Evolutionary conservation across 2,797 vertebrate species (phyloP).

Genomic region (Molossus molossus): DNA sequence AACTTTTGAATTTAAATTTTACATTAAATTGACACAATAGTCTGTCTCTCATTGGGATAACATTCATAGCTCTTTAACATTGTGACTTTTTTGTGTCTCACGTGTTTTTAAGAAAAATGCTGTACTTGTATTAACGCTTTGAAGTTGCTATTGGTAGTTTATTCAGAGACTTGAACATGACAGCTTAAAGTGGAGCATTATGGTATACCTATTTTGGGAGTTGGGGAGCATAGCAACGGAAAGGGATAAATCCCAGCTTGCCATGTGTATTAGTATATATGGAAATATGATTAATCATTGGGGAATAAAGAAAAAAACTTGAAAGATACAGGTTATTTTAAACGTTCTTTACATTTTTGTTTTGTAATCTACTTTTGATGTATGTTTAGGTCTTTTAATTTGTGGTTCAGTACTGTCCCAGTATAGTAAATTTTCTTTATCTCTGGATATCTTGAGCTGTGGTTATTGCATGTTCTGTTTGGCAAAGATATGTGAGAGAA

Average conservation of each 20-base stretch:
- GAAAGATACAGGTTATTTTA: constrained; percentile 23
- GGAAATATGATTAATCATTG: constrained; percentile 57
- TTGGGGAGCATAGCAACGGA: constrained; percentile 51
- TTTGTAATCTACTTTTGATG: constrained; percentile 58
- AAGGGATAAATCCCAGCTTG: constrained; percentile 26
- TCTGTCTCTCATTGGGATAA: background rate
- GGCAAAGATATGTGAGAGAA: constrained; percentile 54
- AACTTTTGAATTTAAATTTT: constrained; percentile 71
- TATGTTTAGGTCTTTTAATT: constrained; percentile 49
- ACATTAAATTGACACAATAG: constrained; percentile 17
- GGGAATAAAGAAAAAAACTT: constrained; percentile 52
- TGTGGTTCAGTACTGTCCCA: constrained; percentile 19
- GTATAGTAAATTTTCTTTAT: constrained; percentile 58
- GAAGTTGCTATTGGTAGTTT: background rate
- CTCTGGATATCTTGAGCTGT: background rate
- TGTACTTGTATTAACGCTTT: constrained; percentile 27
- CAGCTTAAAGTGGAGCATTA: constrained; percentile 32
- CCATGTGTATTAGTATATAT: background rate
- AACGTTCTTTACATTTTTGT: constrained; percentile 57
- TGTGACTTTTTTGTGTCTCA: constrained; percentile 32
- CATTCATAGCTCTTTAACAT: constrained; percentile 8
- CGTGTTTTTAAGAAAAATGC: background rate
- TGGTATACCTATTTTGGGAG: constrained; percentile 11
- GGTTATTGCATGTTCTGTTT: constrained; percentile 56
- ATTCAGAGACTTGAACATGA: background rate